phyloP scores from a whole-genome alignment of 2,113 vertebrate species.

The Larimichthys polyactis region DNA sequence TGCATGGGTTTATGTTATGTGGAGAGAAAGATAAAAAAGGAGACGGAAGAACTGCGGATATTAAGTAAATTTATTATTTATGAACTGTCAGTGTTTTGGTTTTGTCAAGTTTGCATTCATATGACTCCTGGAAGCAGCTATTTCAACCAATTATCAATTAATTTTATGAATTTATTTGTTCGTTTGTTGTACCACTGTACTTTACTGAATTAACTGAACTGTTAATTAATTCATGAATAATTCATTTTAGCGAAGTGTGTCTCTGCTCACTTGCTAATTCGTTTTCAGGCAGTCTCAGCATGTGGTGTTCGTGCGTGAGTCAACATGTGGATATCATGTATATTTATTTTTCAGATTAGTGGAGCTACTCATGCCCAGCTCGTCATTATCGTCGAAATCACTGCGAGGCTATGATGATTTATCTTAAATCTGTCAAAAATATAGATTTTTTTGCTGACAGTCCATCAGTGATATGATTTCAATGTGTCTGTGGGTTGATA shows the following conservation, averaged over 20 bases:
- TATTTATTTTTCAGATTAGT: neutral
- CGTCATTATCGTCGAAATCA: neutral
- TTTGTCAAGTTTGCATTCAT: no score
- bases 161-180: no score
- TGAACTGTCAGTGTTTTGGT: neutral
- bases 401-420: neutral
- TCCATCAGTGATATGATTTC: neutral
- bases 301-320: neutral
- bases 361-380: neutral
- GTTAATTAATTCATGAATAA: no score
- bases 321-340: neutral
- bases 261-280: neutral
- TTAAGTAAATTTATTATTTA: no score
- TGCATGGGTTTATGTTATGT: constrained; percentile 33
- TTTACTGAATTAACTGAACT: no score
- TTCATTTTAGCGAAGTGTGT: neutral
- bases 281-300: neutral
- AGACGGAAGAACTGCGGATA: neutral
- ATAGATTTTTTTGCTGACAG: neutral
- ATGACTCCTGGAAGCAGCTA: no score
- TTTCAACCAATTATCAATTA: neutral
- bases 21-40: neutral
- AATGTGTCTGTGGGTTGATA: neutral
- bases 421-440: neutral
- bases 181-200: no score